Evolutionary conservation across 2,113 vertebrate genomes (phyloP).

Genomic region (Orthonyx spaldingii): DNA sequence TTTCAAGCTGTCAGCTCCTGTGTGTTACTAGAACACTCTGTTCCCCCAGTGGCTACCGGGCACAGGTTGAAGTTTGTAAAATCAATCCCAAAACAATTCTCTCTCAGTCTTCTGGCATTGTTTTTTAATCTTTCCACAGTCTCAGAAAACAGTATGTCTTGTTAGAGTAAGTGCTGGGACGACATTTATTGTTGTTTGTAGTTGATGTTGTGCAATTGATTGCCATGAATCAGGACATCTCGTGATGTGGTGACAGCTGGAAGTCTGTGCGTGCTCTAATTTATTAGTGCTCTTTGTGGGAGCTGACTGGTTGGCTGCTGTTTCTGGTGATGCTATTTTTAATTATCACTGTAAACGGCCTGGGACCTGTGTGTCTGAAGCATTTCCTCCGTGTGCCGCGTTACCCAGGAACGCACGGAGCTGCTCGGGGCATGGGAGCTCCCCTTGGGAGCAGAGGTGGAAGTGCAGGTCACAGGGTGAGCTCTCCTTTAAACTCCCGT

Average conservation of each 20-base stretch:
- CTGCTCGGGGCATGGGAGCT: background rate
- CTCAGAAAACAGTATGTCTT: background rate
- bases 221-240: background rate
- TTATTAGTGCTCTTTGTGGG: background rate
- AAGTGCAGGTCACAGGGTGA: background rate
- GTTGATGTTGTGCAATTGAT: background rate
- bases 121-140: background rate
- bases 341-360: background rate
- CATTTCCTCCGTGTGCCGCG: background rate
- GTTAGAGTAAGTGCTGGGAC: background rate
- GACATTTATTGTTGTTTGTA: background rate
- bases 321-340: background rate
- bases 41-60: background rate
- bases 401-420: accelerated
- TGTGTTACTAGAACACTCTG: background rate
- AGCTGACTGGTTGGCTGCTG: background rate
- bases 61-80: background rate
- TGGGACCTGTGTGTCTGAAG: background rate
- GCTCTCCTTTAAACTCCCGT: background rate
- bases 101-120: background rate
- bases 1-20: background rate
- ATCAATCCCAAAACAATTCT: background rate
- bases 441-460: background rate
- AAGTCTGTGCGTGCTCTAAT: background rate
- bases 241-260: background rate